Evolutionary conservation across 2,888 invertebrate genomes (phyloP), one percentile per base, ranked within the genome.

Genomic region (Tinea trinotella): DNA sequence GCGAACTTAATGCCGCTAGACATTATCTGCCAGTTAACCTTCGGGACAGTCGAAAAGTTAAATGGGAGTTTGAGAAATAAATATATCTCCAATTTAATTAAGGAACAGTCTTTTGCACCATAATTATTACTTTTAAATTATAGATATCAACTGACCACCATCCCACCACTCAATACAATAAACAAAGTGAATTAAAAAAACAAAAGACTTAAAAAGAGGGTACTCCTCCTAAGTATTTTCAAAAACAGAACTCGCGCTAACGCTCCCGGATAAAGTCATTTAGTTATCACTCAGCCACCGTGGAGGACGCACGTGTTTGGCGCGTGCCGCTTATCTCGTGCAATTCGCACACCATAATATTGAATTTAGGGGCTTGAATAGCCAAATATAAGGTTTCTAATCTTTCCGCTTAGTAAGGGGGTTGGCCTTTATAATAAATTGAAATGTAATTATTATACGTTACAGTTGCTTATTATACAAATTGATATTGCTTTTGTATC

Each of bases 281-380:
- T 46, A 50, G 46, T 56, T 48, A 53, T 53, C 53, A 19, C 13
- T 20, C 20, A 53, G 53, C 36, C 18, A 40, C 40, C 40, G 40
- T 20, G 12, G 22, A 17, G 53, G 18, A 36, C 44, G 40, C 53
- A 53, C 53, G 53, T 53, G 53, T 36, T 40, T 9, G 18, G 40
- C 53, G 34, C 53, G 30, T 22, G 24, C 15, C 19, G 13, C 30
- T 53, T 52, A 55, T 55, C 52, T 35, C 20, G 40, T 19, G 20
- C 40, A 56, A 56, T 55, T 54, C 46, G 44, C 55, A 54, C 55
- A 34, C 44, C 53, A 56, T 50, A 53, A 53, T 20, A 50, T 50
- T 50, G 15, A 50, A 50, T 50, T 50, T 50, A 19, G 24, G 50
- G 24, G 24, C 24, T 50, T 50, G 50, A 46, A 46, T 46, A 46